These are phyloP conservation scores for Piezodorus guildinii DNA, from an alignment of 1,140 invertebrate genomes.

Conservation along the genomic window DNA sequence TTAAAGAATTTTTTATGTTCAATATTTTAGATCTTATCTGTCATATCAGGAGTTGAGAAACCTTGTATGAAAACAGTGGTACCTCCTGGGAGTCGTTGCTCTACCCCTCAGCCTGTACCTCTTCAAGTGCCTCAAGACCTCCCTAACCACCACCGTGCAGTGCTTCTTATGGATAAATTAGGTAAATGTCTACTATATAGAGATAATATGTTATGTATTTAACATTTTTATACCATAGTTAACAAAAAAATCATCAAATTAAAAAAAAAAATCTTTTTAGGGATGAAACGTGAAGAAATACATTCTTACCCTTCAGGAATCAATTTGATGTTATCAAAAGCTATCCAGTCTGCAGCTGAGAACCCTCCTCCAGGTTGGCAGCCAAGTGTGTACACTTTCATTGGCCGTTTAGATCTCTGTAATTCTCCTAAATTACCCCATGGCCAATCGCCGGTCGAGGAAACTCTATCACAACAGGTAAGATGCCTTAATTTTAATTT, in stretches of 20 bases:
- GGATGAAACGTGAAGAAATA: conserved; percentile 56
- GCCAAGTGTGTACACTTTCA: conserved; percentile 57
- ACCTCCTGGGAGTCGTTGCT: conserved; percentile 22
- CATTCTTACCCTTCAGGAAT: conserved; percentile 63
- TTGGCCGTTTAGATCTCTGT: conserved; percentile 56
- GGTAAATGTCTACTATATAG: conserved; percentile 22
- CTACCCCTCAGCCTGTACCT: background rate
- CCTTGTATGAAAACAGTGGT: conserved; percentile 27
- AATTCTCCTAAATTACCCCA: background rate
- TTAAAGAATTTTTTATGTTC: too few relatives aligned
- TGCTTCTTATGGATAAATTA: conserved; percentile 36
- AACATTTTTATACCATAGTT: too few relatives aligned
- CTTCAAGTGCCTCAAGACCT: conserved; percentile 9
- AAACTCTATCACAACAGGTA: background rate
- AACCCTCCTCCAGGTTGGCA: conserved; percentile 68
- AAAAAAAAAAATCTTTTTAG: conserved; percentile 29
- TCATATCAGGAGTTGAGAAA: conserved; percentile 32
- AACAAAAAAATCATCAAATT: too few relatives aligned
- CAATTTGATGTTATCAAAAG: conserved; percentile 58
- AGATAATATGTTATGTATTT: too few relatives aligned
- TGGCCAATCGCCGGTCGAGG: background rate
- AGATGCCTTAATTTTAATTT: background rate
- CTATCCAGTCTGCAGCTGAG: conserved; percentile 60
- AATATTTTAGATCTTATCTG: conserved; percentile 25
- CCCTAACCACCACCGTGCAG: conserved; percentile 25